phyloP scores from a whole-genome alignment of 2,797 vertebrate species.

The Falco novaeseelandiae region DNA sequence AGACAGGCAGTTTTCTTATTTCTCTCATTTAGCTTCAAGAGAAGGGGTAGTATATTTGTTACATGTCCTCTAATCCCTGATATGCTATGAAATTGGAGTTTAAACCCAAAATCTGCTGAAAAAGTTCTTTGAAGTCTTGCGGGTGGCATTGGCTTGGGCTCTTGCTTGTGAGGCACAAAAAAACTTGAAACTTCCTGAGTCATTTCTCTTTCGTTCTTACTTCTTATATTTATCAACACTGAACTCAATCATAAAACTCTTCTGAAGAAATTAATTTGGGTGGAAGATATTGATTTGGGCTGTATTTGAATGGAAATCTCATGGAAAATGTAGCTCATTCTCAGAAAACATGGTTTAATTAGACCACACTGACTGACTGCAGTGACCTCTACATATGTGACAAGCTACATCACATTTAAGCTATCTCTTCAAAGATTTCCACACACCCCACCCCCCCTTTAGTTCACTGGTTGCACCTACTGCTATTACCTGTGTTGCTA shows the following conservation, averaged over 20 bases:
- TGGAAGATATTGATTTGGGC: not conserved
- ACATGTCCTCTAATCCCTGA: not conserved
- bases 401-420: accelerated
- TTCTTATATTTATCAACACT: not conserved
- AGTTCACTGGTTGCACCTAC: not conserved
- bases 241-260: not conserved
- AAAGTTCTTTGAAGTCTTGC: not conserved
- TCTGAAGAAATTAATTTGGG: not conserved
- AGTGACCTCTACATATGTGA: not conserved
- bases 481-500: not conserved
- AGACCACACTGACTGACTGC: not conserved
- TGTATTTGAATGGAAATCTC: not conserved
- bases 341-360: not conserved
- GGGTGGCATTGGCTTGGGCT: accelerated
- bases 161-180: not conserved
- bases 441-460: not conserved
- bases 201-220: not conserved
- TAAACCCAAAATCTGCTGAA: not conserved
- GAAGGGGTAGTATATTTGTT: not conserved
- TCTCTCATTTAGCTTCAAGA: not conserved
- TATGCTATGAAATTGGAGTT: not conserved
- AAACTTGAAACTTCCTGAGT: not conserved
- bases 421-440: not conserved
- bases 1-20: not conserved
- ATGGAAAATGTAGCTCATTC: not conserved